phyloP scores from a whole-genome alignment of 2,888 invertebrate species.

The Taphrorychus bicolor region DNA sequence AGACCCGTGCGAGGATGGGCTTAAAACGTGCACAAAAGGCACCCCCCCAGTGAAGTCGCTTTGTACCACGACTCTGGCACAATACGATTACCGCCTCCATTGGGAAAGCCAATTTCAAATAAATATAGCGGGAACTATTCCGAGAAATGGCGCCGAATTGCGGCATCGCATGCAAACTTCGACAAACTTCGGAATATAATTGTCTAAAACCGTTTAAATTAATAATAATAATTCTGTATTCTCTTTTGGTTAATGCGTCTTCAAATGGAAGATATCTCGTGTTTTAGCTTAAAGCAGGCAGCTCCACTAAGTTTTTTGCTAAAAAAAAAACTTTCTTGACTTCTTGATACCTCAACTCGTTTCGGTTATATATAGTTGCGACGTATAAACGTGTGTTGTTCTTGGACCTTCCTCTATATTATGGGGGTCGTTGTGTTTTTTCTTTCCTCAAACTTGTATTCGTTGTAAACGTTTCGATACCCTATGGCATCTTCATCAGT shows the following conservation, averaged over 20 bases:
- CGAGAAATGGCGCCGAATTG: constrained; percentile 25
- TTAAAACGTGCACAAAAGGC: neutral
- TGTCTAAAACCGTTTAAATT: constrained; percentile 38
- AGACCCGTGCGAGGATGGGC: neutral
- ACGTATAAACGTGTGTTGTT: too few relatives aligned
- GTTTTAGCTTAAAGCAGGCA: neutral
- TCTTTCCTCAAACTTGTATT: too few relatives aligned
- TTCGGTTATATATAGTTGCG: too few relatives aligned
- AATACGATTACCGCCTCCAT: constrained; percentile 13
- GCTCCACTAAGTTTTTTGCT: too few relatives aligned
- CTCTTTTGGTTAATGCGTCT: constrained; percentile 18
- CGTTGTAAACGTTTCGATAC: too few relatives aligned
- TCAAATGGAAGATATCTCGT: neutral
- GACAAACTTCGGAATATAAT: constrained; percentile 35
- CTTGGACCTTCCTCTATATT: too few relatives aligned
- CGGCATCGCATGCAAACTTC: constrained; percentile 29
- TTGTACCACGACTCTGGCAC: neutral
- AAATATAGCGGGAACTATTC: constrained; percentile 30
- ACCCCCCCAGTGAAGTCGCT: neutral
- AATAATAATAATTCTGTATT: constrained; percentile 36
- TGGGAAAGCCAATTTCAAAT: constrained; percentile 28
- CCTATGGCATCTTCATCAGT: too few relatives aligned
- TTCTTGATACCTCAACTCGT: too few relatives aligned
- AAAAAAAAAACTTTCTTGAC: too few relatives aligned
- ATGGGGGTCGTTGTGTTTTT: too few relatives aligned